Percentiles rank a stretch among this genome's conserved stretches.
These are phyloP conservation scores for Rotaria magnacalcarata DNA, from an alignment of 2,888 invertebrate species.

Conservation along the genomic window DNA sequence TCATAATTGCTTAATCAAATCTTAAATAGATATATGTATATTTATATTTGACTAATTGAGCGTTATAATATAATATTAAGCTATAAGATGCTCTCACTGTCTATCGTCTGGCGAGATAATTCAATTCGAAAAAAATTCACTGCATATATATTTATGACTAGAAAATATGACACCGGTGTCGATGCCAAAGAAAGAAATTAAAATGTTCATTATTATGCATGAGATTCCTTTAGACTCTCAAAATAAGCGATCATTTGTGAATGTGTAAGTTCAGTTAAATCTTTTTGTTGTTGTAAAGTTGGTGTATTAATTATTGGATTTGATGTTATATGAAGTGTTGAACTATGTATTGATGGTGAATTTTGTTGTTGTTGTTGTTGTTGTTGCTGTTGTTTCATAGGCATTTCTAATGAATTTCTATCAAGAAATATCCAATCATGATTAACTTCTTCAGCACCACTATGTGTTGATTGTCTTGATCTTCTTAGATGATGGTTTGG, in stretches of 20 bases:
- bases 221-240: conserved; percentile 33
- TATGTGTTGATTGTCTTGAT: neutral
- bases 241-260: conserved; percentile 19
- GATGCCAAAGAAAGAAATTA: neutral
- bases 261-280: neutral
- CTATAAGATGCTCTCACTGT: neutral
- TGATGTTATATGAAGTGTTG: conserved; percentile 6
- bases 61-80: neutral
- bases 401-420: conserved; percentile 21
- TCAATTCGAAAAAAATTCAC: neutral
- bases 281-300: neutral
- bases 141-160: neutral
- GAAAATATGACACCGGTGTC: conserved; percentile 7
- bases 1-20: neutral
- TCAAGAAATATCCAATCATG: conserved; percentile 35
- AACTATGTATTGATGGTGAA: neutral
- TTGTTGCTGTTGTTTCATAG: neutral
- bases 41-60: neutral
- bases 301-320: neutral
- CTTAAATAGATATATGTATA: too few relatives aligned
- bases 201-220: neutral
- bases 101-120: neutral
- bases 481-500: neutral
- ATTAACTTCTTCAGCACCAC: conserved; percentile 26
- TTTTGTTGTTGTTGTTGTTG: neutral